phyloP scores from a whole-genome alignment of 2,888 invertebrate genomes.

The Eristalis tenax region DNA sequence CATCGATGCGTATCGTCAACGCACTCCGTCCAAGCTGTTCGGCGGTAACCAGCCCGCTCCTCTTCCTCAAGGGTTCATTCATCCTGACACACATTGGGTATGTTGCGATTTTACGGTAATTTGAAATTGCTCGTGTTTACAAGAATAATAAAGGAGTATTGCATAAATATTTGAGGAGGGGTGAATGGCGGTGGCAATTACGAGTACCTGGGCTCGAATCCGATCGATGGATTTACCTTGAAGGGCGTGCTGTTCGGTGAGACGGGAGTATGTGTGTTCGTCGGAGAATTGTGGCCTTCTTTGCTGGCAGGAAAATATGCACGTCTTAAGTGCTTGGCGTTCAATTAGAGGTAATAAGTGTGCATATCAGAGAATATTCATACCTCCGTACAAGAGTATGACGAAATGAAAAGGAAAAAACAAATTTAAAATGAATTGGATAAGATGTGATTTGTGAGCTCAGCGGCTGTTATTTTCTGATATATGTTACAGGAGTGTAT shows the following conservation, averaged over 20 bases:
- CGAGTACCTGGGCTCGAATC: constrained; percentile 11
- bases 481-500: not conserved
- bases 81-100: constrained; percentile 8
- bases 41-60: not conserved
- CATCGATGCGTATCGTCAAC: constrained; percentile 46
- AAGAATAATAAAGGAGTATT: constrained; percentile 13
- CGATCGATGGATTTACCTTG: constrained; percentile 29
- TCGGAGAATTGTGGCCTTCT: not conserved
- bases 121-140: constrained; percentile 33
- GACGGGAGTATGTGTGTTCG: not conserved
- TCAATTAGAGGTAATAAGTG: constrained; percentile 1
- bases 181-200: not conserved
- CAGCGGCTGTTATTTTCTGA: not conserved
- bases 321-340: constrained; percentile 1
- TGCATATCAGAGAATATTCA: constrained; percentile 1
- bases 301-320: constrained; percentile 1
- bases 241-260: not conserved
- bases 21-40: constrained; percentile 8
- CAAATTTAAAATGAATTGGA: constrained; percentile 3
- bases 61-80: constrained; percentile 26
- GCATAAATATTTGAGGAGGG: constrained; percentile 32
- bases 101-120: constrained; percentile 18
- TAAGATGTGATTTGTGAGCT: constrained; percentile 5
- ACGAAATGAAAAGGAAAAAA: not conserved
- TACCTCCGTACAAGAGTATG: not conserved